Evolutionary conservation across 2,888 invertebrate genomes (phyloP).

Genomic region (Amiota minor): DNA sequence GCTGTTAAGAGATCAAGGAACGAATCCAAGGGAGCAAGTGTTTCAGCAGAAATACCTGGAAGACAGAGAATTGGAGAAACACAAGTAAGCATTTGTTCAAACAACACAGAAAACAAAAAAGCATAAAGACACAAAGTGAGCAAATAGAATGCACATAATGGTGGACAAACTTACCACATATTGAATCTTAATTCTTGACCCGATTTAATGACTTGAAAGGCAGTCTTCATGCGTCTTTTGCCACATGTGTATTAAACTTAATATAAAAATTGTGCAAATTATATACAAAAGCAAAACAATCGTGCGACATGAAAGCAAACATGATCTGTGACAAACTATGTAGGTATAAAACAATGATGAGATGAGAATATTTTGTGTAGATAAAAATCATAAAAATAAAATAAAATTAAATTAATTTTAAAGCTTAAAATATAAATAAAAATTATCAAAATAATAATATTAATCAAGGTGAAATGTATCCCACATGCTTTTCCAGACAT

Average conservation of each 20-base stretch:
- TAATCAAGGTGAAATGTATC: not conserved
- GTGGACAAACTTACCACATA: no score
- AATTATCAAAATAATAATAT: not conserved
- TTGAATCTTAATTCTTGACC: no score
- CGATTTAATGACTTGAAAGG: no score
- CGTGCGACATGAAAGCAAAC: not conserved
- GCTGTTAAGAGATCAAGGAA: constrained; percentile 89
- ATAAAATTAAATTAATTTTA: constrained; percentile 6
- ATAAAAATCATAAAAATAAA: constrained; percentile 1
- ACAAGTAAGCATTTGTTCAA: no score
- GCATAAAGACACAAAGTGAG: no score
- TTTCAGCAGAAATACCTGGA: constrained; percentile 83
- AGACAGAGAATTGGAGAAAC: not conserved
- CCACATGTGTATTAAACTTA: constrained; percentile 15
- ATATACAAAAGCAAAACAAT: not conserved
- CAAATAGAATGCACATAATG: no score
- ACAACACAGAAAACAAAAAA: no score
- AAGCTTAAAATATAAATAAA: constrained; percentile 7
- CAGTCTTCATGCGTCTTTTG: not conserved
- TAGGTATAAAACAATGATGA: not conserved
- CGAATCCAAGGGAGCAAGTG: constrained; percentile 86
- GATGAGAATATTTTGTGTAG: constrained; percentile 4
- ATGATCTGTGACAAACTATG: constrained; percentile 16
- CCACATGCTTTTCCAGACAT: not conserved
- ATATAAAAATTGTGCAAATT: not conserved